Conservation (phyloP, 2,113 vertebrate genomes). For the Carlito syrichta region DNA sequence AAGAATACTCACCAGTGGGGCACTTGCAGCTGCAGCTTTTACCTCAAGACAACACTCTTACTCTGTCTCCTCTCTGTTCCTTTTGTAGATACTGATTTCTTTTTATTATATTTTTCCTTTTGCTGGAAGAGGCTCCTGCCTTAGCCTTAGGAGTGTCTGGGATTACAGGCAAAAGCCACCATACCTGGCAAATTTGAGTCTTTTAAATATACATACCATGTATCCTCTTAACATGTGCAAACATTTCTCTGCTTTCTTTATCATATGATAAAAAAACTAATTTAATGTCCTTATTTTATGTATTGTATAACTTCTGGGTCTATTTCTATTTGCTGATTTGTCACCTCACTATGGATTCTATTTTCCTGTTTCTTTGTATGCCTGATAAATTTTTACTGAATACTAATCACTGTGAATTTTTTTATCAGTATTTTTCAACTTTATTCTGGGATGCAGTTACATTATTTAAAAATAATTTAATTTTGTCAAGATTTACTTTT, state of each 20-base stretch:
- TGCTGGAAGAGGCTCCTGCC: too few species aligned
- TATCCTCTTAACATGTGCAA: background rate
- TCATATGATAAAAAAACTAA: background rate
- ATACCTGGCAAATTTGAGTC: background rate
- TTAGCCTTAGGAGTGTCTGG: too few species aligned
- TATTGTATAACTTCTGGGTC: background rate
- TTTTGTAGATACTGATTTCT: too few species aligned
- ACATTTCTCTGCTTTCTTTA: background rate
- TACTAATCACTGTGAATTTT: background rate
- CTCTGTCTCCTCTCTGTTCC: too few species aligned
- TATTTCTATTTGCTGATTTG: background rate
- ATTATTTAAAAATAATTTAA: background rate
- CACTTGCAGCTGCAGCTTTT: too few species aligned
- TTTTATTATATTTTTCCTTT: too few species aligned
- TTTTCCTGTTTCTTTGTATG: background rate
- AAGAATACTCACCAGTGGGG: too few species aligned
- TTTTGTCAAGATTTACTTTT: background rate
- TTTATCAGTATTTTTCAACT: background rate
- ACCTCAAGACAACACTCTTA: too few species aligned
- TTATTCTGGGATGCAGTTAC: background rate
- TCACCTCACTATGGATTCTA: background rate
- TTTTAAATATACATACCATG: background rate
- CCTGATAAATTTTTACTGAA: background rate
- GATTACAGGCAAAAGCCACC: too few species aligned
- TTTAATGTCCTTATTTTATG: background rate